phyloP scores from a whole-genome alignment of 1,140 invertebrate species.

The Chelonus insularis region DNA sequence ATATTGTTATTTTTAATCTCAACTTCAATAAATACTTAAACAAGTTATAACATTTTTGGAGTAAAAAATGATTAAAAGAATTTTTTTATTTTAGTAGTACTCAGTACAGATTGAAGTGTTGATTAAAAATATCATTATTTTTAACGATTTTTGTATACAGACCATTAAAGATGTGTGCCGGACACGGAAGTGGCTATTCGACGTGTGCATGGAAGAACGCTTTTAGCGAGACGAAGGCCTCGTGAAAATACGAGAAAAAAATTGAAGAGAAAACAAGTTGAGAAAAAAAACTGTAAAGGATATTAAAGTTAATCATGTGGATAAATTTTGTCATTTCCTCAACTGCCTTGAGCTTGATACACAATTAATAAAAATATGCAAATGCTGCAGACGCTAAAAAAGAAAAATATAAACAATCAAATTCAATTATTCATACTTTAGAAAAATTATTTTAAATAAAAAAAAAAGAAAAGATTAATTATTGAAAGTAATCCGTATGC shows the following conservation, averaged over 20 bases:
- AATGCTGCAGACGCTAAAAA: too few relatives aligned
- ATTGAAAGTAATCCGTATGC: too few relatives aligned
- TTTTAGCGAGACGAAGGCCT: conserved; percentile 27
- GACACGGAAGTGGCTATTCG: neutral
- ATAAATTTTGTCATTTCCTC: conserved; percentile 22
- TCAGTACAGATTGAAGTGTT: neutral
- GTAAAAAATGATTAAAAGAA: too few relatives aligned
- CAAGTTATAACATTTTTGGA: neutral
- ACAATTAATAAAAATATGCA: neutral
- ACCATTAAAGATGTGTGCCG: too few relatives aligned
- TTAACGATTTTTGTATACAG: conserved; percentile 30
- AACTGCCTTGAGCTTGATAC: neutral
- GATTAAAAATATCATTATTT: conserved; percentile 28
- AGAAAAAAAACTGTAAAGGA: neutral
- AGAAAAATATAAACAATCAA: conserved; percentile 20
- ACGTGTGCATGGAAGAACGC: conserved; percentile 15
- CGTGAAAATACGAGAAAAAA: conserved; percentile 23
- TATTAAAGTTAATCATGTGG: conserved; percentile 19
- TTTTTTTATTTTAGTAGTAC: too few relatives aligned
- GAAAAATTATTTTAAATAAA: too few relatives aligned
- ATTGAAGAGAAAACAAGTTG: conserved; percentile 19
- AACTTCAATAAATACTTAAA: conserved; percentile 11
- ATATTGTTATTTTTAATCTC: conserved; percentile 24
- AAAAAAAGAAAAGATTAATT: too few relatives aligned
- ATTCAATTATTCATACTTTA: conserved; percentile 52